A percentile compares a stretch with the other conserved stretches of the same genome.
Evolutionary conservation across 2,113 vertebrate genomes (phyloP).

Genomic region (Prolemur simus): DNA sequence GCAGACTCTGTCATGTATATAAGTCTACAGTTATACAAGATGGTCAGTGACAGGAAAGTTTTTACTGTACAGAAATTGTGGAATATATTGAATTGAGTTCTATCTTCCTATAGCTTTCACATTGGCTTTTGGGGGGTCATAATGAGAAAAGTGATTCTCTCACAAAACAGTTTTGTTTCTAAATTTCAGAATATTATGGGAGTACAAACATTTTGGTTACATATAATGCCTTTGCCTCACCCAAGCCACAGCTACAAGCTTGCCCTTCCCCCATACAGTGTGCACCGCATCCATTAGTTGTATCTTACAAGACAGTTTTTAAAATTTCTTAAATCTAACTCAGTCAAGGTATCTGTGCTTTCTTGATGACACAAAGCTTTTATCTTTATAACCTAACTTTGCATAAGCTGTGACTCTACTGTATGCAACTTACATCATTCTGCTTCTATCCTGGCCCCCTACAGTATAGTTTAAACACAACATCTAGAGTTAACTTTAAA

Average conservation of each 20-base stretch:
- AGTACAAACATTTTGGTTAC: too few species aligned
- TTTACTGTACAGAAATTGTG: not conserved
- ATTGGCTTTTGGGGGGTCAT: not conserved
- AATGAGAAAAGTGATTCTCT: not conserved
- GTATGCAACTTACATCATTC: not conserved
- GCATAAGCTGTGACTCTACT: not conserved
- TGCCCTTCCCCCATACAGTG: too few species aligned
- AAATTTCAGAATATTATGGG: too few species aligned
- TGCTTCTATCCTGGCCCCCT: not conserved
- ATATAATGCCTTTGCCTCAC: too few species aligned
- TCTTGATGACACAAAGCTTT: not conserved
- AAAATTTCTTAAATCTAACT: not conserved
- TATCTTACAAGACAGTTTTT: not conserved
- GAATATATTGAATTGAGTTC: not conserved
- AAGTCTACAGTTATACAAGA: not conserved
- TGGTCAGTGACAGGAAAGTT: not conserved
- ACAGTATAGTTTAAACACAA: not conserved
- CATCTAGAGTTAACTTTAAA: not conserved
- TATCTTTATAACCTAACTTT: not conserved
- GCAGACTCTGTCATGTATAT: not conserved
- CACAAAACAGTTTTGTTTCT: not conserved
- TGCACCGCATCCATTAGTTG: too few species aligned
- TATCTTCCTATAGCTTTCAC: not conserved
- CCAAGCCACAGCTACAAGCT: too few species aligned
- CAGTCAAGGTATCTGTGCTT: not conserved